A percentile compares a stretch with the other conserved stretches of the same genome.
phyloP scores from a whole-genome alignment of 2,888 invertebrate genomes.

The Eupeodes latifasciatus region DNA sequence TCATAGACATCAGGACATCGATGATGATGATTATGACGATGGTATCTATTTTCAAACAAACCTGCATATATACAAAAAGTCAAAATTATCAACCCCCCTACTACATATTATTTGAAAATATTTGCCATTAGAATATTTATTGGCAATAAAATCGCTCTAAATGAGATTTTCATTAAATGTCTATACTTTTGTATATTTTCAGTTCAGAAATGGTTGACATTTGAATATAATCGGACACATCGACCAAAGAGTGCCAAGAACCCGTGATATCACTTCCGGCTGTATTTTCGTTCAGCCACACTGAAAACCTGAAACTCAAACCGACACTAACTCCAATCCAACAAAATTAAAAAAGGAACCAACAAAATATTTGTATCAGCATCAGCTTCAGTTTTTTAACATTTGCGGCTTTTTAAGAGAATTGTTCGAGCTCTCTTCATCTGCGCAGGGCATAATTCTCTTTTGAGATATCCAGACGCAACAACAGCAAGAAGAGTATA shows the following conservation, averaged over 20 bases:
- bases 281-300: conserved; percentile 13
- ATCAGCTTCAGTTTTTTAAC: neutral
- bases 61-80: neutral
- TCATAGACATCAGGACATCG: neutral
- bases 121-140: conserved; percentile 70
- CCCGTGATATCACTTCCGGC: conserved; percentile 49
- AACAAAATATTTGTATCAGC: neutral
- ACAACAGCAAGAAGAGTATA: neutral
- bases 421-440: neutral
- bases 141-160: conserved; percentile 61
- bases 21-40: neutral
- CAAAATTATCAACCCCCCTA: neutral
- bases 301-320: neutral
- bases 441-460: conserved; percentile 43
- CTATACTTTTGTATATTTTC: conserved; percentile 36
- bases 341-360: neutral
- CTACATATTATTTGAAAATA: conserved; percentile 21
- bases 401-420: conserved; percentile 41
- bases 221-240: conserved; percentile 46
- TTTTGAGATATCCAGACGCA: conserved; percentile 9
- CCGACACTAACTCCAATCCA: neutral
- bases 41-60: neutral
- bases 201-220: conserved; percentile 55
- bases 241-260: conserved; percentile 44
- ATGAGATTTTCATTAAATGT: conserved; percentile 63